Conservation (phyloP, 2,113 vertebrate genomes). For the Nothoprocta perdicaria region DNA sequence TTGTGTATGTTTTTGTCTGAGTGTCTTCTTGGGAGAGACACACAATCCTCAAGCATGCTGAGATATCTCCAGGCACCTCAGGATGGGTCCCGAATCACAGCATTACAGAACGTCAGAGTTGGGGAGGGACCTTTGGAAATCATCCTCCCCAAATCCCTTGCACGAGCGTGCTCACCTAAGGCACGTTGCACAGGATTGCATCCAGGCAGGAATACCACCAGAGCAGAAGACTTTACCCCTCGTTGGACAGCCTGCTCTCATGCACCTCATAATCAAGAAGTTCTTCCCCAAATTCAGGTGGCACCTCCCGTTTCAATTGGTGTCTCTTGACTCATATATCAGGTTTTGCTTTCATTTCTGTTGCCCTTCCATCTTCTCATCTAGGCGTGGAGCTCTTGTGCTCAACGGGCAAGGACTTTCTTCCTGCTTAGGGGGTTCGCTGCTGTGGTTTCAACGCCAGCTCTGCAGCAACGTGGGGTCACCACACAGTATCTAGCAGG, state of each 20-base stretch:
- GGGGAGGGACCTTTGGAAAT: too few species aligned
- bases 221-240: too few species aligned
- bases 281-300: too few species aligned
- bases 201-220: too few species aligned
- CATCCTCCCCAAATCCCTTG: too few species aligned
- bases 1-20: background rate
- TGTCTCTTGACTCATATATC: background rate
- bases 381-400: background rate
- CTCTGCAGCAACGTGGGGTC: background rate
- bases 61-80: background rate
- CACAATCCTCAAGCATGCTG: background rate
- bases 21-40: background rate
- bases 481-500: background rate
- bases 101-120: too few species aligned
- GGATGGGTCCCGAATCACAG: background rate
- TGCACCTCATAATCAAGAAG: too few species aligned
- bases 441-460: background rate
- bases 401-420: accelerated
- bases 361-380: background rate
- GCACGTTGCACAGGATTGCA: too few species aligned
- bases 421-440: background rate
- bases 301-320: too few species aligned
- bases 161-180: too few species aligned
- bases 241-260: too few species aligned
- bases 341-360: background rate